These are phyloP conservation scores for Mastomys natalensis DNA, from an alignment of 2,113 vertebrate species.

Conservation along the genomic window DNA sequence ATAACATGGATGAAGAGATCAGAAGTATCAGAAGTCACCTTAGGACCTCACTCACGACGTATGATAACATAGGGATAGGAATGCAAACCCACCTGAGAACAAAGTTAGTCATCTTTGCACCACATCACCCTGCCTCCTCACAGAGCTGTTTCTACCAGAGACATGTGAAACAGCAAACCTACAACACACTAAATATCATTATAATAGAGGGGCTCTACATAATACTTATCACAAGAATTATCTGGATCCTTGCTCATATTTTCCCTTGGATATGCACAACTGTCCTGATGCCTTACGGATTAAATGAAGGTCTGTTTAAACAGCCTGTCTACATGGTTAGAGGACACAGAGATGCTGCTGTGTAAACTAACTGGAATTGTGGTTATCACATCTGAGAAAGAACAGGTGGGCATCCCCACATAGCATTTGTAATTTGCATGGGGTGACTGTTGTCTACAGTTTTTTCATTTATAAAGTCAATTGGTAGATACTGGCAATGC, in stretches of 20 bases:
- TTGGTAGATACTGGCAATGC: background rate
- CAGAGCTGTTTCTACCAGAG: background rate
- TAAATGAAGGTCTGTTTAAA: background rate
- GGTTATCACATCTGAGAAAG: background rate
- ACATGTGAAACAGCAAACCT: background rate
- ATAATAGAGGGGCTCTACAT: background rate
- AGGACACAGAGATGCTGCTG: background rate
- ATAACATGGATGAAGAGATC: background rate
- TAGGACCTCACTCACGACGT: background rate
- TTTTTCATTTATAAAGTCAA: background rate
- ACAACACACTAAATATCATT: background rate
- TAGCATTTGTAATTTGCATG: background rate
- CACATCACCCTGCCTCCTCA: background rate
- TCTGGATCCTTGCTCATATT: background rate
- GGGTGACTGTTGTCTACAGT: background rate
- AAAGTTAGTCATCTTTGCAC: background rate
- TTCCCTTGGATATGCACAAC: background rate
- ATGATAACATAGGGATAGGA: background rate
- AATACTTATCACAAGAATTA: background rate
- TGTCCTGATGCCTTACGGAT: background rate
- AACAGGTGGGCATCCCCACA: background rate
- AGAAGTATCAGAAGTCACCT: conserved; percentile 37
- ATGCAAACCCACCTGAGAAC: background rate
- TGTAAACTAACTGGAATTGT: background rate
- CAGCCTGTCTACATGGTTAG: background rate